phyloP scores from a whole-genome alignment of 1,140 invertebrate genomes.

The Rhagoletis zephyria region DNA sequence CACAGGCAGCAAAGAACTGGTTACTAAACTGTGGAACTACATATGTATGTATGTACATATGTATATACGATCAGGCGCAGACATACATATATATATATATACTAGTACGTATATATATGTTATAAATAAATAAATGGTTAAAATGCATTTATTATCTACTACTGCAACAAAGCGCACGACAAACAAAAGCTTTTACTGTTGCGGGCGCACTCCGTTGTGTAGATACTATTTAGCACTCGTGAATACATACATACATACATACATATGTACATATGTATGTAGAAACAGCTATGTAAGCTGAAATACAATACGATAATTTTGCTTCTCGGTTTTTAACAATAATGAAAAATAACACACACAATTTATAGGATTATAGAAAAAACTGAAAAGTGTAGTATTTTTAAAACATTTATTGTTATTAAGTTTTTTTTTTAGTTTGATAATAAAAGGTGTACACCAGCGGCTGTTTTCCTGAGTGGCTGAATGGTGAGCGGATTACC shows the following conservation, averaged over 20 bases:
- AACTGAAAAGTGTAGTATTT: not conserved
- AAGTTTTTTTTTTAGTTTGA: not conserved
- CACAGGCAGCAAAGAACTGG: slow-evolving; percentile 2
- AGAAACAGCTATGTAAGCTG: not conserved
- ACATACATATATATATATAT: not conserved
- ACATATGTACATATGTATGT: not conserved
- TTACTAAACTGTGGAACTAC: not conserved
- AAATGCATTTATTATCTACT: slow-evolving; percentile 15
- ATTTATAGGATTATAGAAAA: too few species aligned
- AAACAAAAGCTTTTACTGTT: not conserved
- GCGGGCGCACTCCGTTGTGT: not conserved
- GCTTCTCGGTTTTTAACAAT: not conserved
- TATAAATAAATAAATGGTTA: not conserved
- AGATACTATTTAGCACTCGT: not conserved
- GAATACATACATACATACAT: not conserved
- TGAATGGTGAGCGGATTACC: not conserved
- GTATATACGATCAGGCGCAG: not conserved
- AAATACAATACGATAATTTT: slow-evolving; percentile 10
- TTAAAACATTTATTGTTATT: not conserved
- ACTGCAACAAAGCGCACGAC: slow-evolving; percentile 1
- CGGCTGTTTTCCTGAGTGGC: not conserved
- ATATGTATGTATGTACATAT: not conserved
- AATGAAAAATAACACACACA: not conserved
- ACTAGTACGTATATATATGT: not conserved
- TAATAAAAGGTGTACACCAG: not conserved